These are phyloP conservation scores for Copidosoma floridanum DNA, from an alignment of 1,140 invertebrate species.

Conservation along the genomic window DNA sequence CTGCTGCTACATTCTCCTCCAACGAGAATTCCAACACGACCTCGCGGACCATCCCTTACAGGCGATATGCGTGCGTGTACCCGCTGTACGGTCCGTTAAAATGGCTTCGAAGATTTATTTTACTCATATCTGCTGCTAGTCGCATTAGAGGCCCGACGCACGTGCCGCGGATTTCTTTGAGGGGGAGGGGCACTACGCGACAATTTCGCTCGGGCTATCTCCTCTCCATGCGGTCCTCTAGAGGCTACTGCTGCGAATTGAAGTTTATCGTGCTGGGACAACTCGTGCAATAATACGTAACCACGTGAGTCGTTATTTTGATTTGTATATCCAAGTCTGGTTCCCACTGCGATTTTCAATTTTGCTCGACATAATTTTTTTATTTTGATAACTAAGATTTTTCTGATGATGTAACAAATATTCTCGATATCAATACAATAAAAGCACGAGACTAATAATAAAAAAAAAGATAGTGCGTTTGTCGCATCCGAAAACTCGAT, in stretches of 20 bases:
- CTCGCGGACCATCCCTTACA: conserved; percentile 8
- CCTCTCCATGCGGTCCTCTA: too few species aligned
- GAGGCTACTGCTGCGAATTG: background rate
- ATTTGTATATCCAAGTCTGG: conserved; percentile 8
- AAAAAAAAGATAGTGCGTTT: too few species aligned
- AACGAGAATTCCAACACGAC: too few species aligned
- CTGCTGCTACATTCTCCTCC: conserved; percentile 24
- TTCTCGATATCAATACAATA: too few species aligned
- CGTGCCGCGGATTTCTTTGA: conserved; percentile 40
- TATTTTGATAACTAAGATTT: too few species aligned
- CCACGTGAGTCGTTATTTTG: conserved; percentile 28
- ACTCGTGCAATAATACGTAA: too few species aligned
- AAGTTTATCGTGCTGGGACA: background rate
- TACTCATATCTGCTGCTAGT: conserved; percentile 45
- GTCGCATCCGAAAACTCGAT: too few species aligned
- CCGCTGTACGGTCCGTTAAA: conserved; percentile 39
- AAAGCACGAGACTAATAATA: too few species aligned
- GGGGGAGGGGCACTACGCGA: too few species aligned
- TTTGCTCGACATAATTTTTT: too few species aligned
- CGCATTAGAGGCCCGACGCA: conserved; percentile 45
- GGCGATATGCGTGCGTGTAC: background rate
- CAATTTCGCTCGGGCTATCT: conserved; percentile 45
- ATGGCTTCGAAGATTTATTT: conserved; percentile 48
- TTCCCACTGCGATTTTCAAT: too few species aligned
- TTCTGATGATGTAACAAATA: too few species aligned